Conservation (phyloP, 2,113 vertebrate species). For the Pipa parva region DNA sequence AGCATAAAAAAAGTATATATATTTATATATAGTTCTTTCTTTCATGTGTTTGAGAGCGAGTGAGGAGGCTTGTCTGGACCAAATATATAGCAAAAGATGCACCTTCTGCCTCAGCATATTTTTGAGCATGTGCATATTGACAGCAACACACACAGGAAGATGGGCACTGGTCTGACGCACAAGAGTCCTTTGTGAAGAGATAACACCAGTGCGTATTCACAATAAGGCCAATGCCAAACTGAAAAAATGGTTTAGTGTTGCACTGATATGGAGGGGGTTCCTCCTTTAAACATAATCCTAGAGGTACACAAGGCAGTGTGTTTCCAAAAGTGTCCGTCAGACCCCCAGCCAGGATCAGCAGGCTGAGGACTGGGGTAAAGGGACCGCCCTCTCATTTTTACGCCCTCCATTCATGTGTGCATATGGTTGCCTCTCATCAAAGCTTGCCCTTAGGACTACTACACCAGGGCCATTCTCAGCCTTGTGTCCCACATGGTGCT, state of each 20-base stretch:
- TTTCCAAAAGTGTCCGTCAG: conserved; percentile 44
- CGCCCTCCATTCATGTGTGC: conserved; percentile 97
- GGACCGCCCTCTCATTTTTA: conserved; percentile 87
- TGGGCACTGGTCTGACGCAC: conserved; percentile 33
- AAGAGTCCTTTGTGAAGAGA: conserved; percentile 10
- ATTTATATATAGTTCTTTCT: background rate
- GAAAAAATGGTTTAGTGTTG: conserved; percentile 57
- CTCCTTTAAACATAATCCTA: conserved; percentile 69
- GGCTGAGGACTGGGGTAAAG: conserved; percentile 96
- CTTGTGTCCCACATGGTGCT: conserved; percentile 84
- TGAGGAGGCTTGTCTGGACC: conserved; percentile 6
- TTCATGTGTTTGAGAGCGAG: conserved; percentile 2
- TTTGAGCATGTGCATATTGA: background rate
- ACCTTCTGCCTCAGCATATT: conserved; percentile 20
- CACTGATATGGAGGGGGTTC: conserved; percentile 61
- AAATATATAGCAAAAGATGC: conserved; percentile 12
- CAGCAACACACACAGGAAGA: conserved; percentile 5
- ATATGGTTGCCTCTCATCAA: conserved; percentile 89
- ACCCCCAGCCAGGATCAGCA: conserved; percentile 74
- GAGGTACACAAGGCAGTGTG: conserved; percentile 78
- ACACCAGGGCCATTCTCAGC: conserved; percentile 80
- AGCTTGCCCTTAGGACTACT: conserved; percentile 80
- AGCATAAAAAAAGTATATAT: conserved; percentile 17
- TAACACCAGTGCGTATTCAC: conserved; percentile 18
- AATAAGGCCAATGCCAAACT: conserved; percentile 12